Percentiles rank a stretch among this genome's conserved stretches.
Evolutionary conservation across 1,140 invertebrate genomes (phyloP).

Genomic region (Sipha flava): DNA sequence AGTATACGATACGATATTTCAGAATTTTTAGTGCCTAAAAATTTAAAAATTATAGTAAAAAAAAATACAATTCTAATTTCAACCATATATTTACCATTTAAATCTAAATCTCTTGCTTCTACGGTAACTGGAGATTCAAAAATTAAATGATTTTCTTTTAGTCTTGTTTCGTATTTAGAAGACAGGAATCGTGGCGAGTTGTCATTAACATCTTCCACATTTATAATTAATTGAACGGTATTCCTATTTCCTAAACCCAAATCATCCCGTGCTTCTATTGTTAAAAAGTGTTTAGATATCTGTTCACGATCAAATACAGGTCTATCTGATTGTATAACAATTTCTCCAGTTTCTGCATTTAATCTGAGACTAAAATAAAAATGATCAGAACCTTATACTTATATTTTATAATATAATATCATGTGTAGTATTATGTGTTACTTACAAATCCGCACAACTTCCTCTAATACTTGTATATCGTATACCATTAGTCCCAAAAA

Average conservation of each 20-base stretch:
- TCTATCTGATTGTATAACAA: slow-evolving; percentile 68
- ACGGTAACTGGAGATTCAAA: slow-evolving; percentile 69
- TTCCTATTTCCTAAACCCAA: slow-evolving; percentile 76
- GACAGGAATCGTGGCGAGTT: slow-evolving; percentile 75
- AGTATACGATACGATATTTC: slow-evolving; percentile 73
- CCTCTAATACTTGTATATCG: slow-evolving; percentile 74
- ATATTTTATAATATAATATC: too few species aligned
- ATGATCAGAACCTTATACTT: background rate
- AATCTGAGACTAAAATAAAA: slow-evolving; percentile 43
- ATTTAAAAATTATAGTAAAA: background rate
- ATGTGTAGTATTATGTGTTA: slow-evolving; percentile 36
- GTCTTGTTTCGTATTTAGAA: slow-evolving; percentile 69
- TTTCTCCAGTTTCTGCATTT: slow-evolving; percentile 69
- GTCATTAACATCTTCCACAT: slow-evolving; percentile 82
- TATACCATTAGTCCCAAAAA: slow-evolving; percentile 76
- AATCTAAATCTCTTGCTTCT: slow-evolving; percentile 75
- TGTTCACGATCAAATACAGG: slow-evolving; percentile 79
- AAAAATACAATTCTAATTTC: background rate
- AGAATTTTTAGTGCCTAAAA: slow-evolving; percentile 70
- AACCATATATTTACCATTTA: slow-evolving; percentile 56
- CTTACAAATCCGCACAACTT: slow-evolving; percentile 75
- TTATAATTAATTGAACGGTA: slow-evolving; percentile 74
- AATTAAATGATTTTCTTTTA: slow-evolving; percentile 68
- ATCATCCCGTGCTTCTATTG: slow-evolving; percentile 83
- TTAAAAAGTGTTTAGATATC: slow-evolving; percentile 76